These are phyloP conservation scores for Tetranychus truncatus DNA, from an alignment of 2,888 invertebrate species.

Conservation along the genomic window DNA sequence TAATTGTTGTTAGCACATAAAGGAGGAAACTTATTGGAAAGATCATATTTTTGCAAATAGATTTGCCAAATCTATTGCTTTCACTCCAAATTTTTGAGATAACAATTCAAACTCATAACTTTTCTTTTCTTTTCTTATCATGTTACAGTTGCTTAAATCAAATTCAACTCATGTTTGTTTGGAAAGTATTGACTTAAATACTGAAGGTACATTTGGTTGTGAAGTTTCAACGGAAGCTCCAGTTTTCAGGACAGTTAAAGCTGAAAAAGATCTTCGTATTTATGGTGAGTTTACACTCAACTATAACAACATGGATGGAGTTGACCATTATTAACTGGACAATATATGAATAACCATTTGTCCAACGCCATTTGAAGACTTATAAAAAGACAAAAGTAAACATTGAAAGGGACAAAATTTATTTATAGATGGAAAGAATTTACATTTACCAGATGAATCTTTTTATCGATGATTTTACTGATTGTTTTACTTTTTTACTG, in stretches of 20 bases:
- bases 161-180: slow-evolving; percentile 26
- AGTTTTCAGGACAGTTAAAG: slow-evolving; percentile 25
- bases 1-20: no score
- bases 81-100: neutral
- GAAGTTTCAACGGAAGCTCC: slow-evolving; percentile 24
- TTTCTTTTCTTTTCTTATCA: neutral
- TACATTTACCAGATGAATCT: no score
- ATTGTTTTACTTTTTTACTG: no score
- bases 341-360: no score
- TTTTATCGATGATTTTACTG: no score
- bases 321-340: neutral
- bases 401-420: no score
- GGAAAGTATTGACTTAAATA: slow-evolving; percentile 25
- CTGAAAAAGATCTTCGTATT: slow-evolving; percentile 25
- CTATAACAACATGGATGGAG: neutral
- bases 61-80: no score
- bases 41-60: no score
- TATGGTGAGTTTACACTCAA: slow-evolving; percentile 21
- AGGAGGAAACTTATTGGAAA: no score
- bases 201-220: slow-evolving; percentile 26
- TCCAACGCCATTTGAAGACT: no score
- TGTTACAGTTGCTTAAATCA: slow-evolving; percentile 17
- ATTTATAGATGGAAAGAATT: no score
- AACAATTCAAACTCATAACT: neutral
- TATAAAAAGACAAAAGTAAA: no score